Conservation (phyloP, 2,888 invertebrate species). For the Thera obeliscata region DNA sequence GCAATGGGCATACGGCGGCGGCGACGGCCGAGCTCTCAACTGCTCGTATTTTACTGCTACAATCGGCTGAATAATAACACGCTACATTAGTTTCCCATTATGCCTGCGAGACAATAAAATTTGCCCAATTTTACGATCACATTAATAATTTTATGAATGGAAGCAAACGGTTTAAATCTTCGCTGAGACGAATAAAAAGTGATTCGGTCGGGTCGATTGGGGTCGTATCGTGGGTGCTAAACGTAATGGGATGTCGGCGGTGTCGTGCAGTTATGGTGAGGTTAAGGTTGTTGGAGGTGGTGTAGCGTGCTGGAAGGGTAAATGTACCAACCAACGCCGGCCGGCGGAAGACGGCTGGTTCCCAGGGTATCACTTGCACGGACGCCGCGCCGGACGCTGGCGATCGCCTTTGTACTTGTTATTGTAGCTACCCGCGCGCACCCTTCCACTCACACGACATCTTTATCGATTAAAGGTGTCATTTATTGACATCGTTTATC, state of each 20-base stretch:
- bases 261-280: slow-evolving; percentile 51
- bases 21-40: slow-evolving; percentile 50
- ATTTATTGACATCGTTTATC: slow-evolving; percentile 20
- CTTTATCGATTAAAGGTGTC: slow-evolving; percentile 33
- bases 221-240: slow-evolving; percentile 73
- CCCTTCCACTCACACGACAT: slow-evolving; percentile 36
- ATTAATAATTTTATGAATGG: slow-evolving; percentile 85
- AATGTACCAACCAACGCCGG: slow-evolving; percentile 48
- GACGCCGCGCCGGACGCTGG: slow-evolving; percentile 79
- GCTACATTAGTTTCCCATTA: slow-evolving; percentile 85
- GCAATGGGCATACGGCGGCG: slow-evolving; percentile 48
- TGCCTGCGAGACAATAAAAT: slow-evolving; percentile 84
- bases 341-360: slow-evolving; percentile 74
- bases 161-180: slow-evolving; percentile 79
- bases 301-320: slow-evolving; percentile 52
- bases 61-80: slow-evolving; percentile 84
- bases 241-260: slow-evolving; percentile 56
- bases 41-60: slow-evolving; percentile 82
- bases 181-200: slow-evolving; percentile 76
- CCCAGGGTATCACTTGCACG: slow-evolving; percentile 81
- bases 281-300: slow-evolving; percentile 54
- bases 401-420: slow-evolving; percentile 46
- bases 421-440: slow-evolving; percentile 36
- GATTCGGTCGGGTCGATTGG: slow-evolving; percentile 64
- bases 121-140: slow-evolving; percentile 84